A percentile compares a stretch with the other conserved stretches of the same genome.
Conservation (phyloP, 2,797 vertebrate genomes). For the Pelodytes ibericus region DNA sequence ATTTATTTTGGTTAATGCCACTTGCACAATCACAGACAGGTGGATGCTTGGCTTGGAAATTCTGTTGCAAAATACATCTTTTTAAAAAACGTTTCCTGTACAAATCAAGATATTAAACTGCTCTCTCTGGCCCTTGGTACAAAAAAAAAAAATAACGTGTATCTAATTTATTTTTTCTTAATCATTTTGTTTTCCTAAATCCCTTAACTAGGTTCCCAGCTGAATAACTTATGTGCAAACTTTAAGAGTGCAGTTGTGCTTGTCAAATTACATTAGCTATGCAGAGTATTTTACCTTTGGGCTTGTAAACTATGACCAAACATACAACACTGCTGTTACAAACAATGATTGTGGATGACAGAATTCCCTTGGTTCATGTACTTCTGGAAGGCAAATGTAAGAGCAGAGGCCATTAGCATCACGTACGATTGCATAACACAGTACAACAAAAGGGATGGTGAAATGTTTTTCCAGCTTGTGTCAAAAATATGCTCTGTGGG, state of each 20-base stretch:
- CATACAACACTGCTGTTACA: conserved; percentile 64
- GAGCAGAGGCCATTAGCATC: conserved; percentile 64
- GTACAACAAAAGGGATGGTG: conserved; percentile 54
- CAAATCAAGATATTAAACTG: too few relatives aligned
- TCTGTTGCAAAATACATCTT: too few relatives aligned
- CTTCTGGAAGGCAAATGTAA: conserved; percentile 63
- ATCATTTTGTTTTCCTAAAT: conserved; percentile 42
- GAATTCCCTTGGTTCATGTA: conserved; percentile 63
- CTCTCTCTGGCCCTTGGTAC: too few relatives aligned
- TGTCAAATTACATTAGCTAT: conserved; percentile 69
- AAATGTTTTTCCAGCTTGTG: conserved; percentile 41
- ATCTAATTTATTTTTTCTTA: conserved; percentile 1
- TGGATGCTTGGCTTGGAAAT: too few relatives aligned
- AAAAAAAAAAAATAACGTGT: neutral
- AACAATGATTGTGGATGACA: conserved; percentile 75
- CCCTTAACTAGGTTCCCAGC: conserved; percentile 59
- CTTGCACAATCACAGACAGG: too few relatives aligned
- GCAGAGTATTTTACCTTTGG: conserved; percentile 64
- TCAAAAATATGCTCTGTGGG: conserved; percentile 3
- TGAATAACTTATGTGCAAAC: conserved; percentile 57
- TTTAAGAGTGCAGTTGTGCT: conserved; percentile 64
- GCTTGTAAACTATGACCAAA: conserved; percentile 67
- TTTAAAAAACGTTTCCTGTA: too few relatives aligned
- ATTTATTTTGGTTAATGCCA: too few relatives aligned
- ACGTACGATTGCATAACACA: conserved; percentile 64